phyloP scores from a whole-genome alignment of 1,140 invertebrate species.

The Sarcophaga bullata region DNA sequence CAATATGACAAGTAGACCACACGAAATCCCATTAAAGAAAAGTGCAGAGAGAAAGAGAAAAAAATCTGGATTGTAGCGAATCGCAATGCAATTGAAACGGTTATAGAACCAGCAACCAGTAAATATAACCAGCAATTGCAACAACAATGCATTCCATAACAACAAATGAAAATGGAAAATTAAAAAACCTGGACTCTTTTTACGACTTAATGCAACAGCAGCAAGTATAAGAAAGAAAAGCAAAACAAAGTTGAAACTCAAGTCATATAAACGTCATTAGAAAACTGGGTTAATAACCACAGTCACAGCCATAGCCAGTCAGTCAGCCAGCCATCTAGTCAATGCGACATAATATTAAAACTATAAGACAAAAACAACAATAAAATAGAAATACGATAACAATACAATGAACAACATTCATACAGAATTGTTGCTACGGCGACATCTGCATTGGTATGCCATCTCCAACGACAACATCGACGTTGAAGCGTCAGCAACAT shows the following conservation, averaged over 20 bases:
- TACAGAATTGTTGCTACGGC: background rate
- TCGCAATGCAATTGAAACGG: too few species aligned
- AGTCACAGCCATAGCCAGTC: too few species aligned
- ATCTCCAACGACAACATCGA: background rate
- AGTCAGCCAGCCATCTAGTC: background rate
- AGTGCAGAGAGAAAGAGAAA: background rate
- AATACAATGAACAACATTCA: background rate
- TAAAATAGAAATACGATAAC: background rate
- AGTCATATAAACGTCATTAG: conserved; percentile 2
- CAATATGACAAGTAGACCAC: conserved; percentile 23
- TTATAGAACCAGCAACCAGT: too few species aligned
- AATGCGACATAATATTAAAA: background rate
- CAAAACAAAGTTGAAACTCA: too few species aligned
- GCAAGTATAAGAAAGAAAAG: too few species aligned
- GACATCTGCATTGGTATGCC: background rate
- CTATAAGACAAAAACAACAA: background rate
- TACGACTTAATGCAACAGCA: too few species aligned
- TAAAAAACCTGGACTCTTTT: background rate
- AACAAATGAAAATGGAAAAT: background rate
- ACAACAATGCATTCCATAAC: background rate
- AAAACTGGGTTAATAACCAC: conserved; percentile 15
- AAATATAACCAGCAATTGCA: too few species aligned
- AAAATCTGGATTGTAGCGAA: background rate
- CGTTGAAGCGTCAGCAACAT: background rate
- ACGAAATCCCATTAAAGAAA: conserved; percentile 19